Evolutionary conservation across 1,140 invertebrate species (phyloP).

Genomic region (Pseudomyrmex flavicornis): DNA sequence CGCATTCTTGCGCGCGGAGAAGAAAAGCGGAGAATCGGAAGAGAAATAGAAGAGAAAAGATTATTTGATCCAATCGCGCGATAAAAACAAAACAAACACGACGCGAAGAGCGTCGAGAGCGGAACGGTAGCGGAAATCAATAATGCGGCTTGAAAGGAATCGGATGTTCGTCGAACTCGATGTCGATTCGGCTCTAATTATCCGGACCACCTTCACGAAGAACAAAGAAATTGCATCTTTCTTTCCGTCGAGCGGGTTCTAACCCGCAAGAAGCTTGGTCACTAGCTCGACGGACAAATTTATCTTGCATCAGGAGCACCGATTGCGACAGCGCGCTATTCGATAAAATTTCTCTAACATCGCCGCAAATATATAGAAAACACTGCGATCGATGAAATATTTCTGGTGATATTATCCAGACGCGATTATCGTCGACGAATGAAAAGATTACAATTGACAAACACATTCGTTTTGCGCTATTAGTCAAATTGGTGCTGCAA

Average conservation of each 20-base stretch:
- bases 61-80: slow-evolving; percentile 46
- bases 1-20: slow-evolving; percentile 60
- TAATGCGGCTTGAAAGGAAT: slow-evolving; percentile 60
- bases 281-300: background rate
- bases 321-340: background rate
- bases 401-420: background rate
- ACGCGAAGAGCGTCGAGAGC: too few species aligned
- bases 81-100: slow-evolving; percentile 61
- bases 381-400: background rate
- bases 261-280: background rate
- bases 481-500: slow-evolving; percentile 43
- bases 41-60: slow-evolving; percentile 6
- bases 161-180: slow-evolving; percentile 40
- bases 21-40: background rate
- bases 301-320: background rate
- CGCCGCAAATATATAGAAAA: too few species aligned
- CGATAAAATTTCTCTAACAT: background rate
- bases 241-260: background rate
- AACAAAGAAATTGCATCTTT: slow-evolving; percentile 8
- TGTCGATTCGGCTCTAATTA: slow-evolving; percentile 43
- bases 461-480: slow-evolving; percentile 54
- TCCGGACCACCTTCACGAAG: background rate
- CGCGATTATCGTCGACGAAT: slow-evolving; percentile 41
- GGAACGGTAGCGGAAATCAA: slow-evolving; percentile 59
- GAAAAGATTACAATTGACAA: slow-evolving; percentile 53